Evolutionary conservation across 2,113 vertebrate species (phyloP).

Genomic region (Megaceryle maxima): DNA sequence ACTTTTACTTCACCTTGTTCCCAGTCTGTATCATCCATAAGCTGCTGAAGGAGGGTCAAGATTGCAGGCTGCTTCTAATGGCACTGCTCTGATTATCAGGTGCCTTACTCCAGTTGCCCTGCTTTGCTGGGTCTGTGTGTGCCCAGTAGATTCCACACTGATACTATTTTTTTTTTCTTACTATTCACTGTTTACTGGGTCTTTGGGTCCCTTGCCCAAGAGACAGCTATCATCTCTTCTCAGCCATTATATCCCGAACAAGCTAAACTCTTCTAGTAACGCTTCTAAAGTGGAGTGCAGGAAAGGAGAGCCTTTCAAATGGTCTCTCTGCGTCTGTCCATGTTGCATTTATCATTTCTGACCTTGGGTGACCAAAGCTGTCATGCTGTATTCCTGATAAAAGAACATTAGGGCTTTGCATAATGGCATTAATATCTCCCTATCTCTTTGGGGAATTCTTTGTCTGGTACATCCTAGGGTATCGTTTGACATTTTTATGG

Average conservation of each 20-base stretch:
- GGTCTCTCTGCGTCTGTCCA: neutral
- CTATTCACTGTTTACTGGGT: neutral
- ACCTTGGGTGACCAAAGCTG: slow-evolving; percentile 25
- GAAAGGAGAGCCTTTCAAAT: neutral
- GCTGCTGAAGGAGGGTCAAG: neutral
- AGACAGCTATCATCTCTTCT: neutral
- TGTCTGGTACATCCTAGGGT: neutral
- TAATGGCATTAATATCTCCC: neutral
- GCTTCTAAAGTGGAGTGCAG: neutral
- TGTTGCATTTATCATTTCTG: neutral
- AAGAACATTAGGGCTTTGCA: neutral
- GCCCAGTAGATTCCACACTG: neutral
- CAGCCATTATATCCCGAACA: neutral
- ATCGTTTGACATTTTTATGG: slow-evolving; percentile 48
- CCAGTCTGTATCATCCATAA: neutral
- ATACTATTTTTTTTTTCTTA: neutral
- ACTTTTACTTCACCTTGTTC: neutral
- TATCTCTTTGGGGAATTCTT: slow-evolving; percentile 5
- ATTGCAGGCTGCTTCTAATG: neutral
- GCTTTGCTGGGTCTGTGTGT: neutral
- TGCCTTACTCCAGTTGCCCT: neutral
- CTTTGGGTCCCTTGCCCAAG: neutral
- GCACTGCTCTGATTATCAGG: neutral
- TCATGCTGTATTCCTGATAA: neutral
- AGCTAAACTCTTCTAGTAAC: neutral